phyloP scores from a whole-genome alignment of 1,140 invertebrate species.

The Anastrepha obliqua region DNA sequence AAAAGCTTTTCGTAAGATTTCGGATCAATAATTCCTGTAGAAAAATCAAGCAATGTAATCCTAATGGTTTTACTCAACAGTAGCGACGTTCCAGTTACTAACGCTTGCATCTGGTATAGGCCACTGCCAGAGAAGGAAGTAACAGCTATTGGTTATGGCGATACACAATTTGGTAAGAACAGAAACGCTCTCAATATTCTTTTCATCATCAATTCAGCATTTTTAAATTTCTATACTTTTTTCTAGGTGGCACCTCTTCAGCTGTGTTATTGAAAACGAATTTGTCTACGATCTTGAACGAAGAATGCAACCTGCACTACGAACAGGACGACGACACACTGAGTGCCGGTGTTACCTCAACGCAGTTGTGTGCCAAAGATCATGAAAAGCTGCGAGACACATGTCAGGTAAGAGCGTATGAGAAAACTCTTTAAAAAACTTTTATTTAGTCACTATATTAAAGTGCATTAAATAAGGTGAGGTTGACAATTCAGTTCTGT shows the following conservation, averaged over 20 bases:
- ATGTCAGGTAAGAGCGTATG: constrained; percentile 56
- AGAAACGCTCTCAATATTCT: background rate
- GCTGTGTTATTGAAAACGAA: constrained; percentile 48
- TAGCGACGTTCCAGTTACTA: background rate
- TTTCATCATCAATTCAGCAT: background rate
- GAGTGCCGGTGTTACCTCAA: constrained; percentile 47
- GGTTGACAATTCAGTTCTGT: too few relatives aligned
- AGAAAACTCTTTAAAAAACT: background rate
- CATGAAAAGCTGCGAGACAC: constrained; percentile 51
- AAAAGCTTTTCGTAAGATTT: background rate
- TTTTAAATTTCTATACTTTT: background rate
- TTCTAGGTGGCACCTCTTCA: constrained; percentile 54
- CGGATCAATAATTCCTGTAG: too few relatives aligned
- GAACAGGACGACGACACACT: constrained; percentile 12
- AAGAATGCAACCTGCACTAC: constrained; percentile 55
- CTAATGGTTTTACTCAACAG: too few relatives aligned
- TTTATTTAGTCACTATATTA: too few relatives aligned
- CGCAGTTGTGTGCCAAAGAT: constrained; percentile 60
- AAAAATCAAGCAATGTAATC: too few relatives aligned
- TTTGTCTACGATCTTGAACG: constrained; percentile 52
- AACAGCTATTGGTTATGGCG: constrained; percentile 56
- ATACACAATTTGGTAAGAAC: constrained; percentile 60
- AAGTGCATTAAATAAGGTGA: too few relatives aligned
- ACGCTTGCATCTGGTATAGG: constrained; percentile 39
- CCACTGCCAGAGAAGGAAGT: constrained; percentile 8